phyloP scores from a whole-genome alignment of 2,797 vertebrate genomes.

The Schizothorax lantsangensis region DNA sequence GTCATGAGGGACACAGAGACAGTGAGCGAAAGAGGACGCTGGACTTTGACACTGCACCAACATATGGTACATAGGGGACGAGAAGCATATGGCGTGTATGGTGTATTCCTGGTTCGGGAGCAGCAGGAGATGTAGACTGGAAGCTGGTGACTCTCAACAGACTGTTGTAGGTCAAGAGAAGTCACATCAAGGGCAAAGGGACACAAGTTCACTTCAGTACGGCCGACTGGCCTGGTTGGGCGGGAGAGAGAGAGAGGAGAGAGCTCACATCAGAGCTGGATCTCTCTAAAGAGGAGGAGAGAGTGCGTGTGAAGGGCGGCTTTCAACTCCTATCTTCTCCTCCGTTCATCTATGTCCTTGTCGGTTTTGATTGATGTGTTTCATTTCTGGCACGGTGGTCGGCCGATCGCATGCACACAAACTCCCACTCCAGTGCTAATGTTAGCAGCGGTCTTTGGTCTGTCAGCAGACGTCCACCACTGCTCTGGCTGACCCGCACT shows the following conservation, averaged over 20 bases:
- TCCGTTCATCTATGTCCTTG: constrained; percentile 23
- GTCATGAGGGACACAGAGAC: constrained; percentile 42
- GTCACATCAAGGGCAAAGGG: constrained; percentile 57
- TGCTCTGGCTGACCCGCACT: constrained; percentile 26
- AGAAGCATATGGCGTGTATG: constrained; percentile 57
- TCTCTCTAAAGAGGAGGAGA: constrained; percentile 46
- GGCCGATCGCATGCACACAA: constrained; percentile 25
- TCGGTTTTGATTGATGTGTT: constrained; percentile 40
- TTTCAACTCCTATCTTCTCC: constrained; percentile 38
- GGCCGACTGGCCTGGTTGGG: neutral
- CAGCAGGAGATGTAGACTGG: constrained; percentile 46
- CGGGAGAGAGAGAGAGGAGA: neutral
- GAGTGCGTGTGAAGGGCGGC: neutral
- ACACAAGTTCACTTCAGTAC: constrained; percentile 47
- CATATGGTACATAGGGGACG: constrained; percentile 57
- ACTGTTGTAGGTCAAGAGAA: constrained; percentile 56
- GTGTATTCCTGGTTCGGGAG: constrained; percentile 53
- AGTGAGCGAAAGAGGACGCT: constrained; percentile 26
- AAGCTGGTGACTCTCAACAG: constrained; percentile 52
- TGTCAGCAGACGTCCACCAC: constrained; percentile 27
- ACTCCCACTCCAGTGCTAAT: constrained; percentile 17
- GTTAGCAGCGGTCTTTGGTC: constrained; percentile 24
- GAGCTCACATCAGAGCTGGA: constrained; percentile 35
- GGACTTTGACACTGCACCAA: constrained; percentile 43
- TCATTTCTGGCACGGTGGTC: constrained; percentile 35